These are phyloP conservation scores for Cyprinodon variegatus DNA, from an alignment of 2,113 vertebrate species.

Conservation along the genomic window DNA sequence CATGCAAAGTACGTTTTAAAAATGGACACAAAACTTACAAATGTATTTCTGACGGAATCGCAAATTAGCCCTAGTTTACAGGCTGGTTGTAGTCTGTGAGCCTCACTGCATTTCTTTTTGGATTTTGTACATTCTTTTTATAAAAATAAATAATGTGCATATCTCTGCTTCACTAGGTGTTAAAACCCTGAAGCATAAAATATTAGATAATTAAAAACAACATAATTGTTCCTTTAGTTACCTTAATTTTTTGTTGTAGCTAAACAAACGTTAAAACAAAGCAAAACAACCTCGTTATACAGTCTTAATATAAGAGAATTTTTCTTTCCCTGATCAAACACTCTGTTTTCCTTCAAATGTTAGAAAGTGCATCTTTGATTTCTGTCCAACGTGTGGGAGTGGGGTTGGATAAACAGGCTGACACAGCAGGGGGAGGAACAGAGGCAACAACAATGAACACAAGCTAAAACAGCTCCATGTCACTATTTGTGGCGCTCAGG, in stretches of 20 bases:
- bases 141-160: neutral
- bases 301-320: neutral
- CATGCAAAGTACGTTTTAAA: too few relatives aligned
- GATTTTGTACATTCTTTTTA: too few relatives aligned
- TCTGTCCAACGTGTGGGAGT: slow-evolving; percentile 30
- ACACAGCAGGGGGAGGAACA: neutral
- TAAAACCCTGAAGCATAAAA: neutral
- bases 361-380: slow-evolving; percentile 24
- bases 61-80: too few relatives aligned
- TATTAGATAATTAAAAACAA: neutral
- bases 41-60: too few relatives aligned
- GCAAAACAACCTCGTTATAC: neutral
- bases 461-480: slow-evolving; percentile 9
- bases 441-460: neutral
- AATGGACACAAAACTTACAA: too few relatives aligned
- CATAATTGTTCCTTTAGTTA: neutral
- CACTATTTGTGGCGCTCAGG: neutral
- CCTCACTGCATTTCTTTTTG: too few relatives aligned
- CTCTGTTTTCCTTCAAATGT: slow-evolving; percentile 14
- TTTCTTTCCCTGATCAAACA: slow-evolving; percentile 6
- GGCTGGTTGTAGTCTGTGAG: too few relatives aligned
- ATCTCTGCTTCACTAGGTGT: neutral
- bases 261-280: neutral
- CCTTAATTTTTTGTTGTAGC: neutral
- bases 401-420: slow-evolving; percentile 14